Evolutionary conservation across 2,888 invertebrate genomes (phyloP).

Genomic region (Nymphalis c-album): DNA sequence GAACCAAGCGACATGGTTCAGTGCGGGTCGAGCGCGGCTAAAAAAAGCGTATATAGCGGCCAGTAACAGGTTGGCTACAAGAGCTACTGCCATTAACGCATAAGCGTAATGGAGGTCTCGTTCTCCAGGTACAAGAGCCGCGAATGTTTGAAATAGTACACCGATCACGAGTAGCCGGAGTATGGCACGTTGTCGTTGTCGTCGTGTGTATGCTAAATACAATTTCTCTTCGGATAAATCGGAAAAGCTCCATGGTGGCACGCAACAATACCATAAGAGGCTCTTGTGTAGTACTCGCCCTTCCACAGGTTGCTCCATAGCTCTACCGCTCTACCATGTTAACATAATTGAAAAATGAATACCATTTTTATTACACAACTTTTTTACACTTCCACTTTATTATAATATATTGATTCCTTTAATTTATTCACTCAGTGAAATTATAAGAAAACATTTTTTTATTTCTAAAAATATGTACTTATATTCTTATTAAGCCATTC

Average conservation of each 20-base stretch:
- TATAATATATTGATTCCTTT: neutral
- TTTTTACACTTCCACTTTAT: neutral
- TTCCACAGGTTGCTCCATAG: conserved; percentile 63
- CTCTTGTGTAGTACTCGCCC: conserved; percentile 52
- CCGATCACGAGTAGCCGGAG: conserved; percentile 65
- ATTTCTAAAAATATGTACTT: neutral
- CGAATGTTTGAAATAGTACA: conserved; percentile 61
- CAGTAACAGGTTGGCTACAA: conserved; percentile 54
- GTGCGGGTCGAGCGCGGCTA: conserved; percentile 69
- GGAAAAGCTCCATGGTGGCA: conserved; percentile 69
- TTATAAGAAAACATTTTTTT: neutral
- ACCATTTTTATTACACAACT: neutral
- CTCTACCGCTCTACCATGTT: conserved; percentile 44
- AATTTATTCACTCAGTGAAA: neutral
- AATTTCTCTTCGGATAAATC: conserved; percentile 67
- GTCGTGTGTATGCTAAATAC: conserved; percentile 66
- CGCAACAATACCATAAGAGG: conserved; percentile 54
- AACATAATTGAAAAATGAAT: conserved; percentile 19
- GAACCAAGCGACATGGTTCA: conserved; percentile 86
- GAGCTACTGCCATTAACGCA: conserved; percentile 50
- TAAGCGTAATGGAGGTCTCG: conserved; percentile 61
- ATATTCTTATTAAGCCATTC: neutral
- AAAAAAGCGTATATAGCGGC: conserved; percentile 53
- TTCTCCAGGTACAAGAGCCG: conserved; percentile 69
- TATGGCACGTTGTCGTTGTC: conserved; percentile 68